Evolutionary conservation across 2,888 invertebrate genomes (phyloP).

Genomic region (Spicauda simplicius): DNA sequence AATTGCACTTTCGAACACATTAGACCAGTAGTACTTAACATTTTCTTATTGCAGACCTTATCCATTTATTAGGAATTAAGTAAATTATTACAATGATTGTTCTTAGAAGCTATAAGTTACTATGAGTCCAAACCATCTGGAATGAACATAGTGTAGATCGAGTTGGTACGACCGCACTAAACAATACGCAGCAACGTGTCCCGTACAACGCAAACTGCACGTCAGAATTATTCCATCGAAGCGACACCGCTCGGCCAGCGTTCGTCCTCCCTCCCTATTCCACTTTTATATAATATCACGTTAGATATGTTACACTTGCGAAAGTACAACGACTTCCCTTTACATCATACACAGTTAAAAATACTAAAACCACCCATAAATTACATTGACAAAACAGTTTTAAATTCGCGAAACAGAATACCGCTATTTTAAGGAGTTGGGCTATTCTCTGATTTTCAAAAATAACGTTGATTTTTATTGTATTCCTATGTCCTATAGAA

Average conservation of each 20-base stretch:
- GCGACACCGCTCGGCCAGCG: background rate
- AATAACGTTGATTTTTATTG: no score
- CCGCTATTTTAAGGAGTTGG: no score
- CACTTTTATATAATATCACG: background rate
- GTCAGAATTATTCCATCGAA: background rate
- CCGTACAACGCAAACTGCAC: background rate
- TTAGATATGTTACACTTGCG: constrained; percentile 10
- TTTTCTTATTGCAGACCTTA: constrained; percentile 8
- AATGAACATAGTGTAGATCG: background rate
- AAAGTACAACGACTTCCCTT: constrained; percentile 1
- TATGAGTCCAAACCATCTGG: constrained; percentile 1
- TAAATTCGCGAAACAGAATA: background rate
- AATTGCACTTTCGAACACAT: constrained; percentile 31
- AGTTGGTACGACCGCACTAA: background rate
- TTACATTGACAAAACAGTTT: background rate
- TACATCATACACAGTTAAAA: background rate
- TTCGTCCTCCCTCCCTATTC: background rate
- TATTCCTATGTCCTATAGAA: no score
- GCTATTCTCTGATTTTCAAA: no score
- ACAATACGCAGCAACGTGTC: constrained; percentile 16
- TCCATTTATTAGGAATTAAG: constrained; percentile 6
- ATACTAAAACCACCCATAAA: background rate
- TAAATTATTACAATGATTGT: constrained; percentile 16
- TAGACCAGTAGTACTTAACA: background rate
- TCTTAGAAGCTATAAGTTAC: constrained; percentile 7